These are phyloP conservation scores for Naja naja DNA, from an alignment of 2,113 vertebrate genomes.

Conservation along the genomic window DNA sequence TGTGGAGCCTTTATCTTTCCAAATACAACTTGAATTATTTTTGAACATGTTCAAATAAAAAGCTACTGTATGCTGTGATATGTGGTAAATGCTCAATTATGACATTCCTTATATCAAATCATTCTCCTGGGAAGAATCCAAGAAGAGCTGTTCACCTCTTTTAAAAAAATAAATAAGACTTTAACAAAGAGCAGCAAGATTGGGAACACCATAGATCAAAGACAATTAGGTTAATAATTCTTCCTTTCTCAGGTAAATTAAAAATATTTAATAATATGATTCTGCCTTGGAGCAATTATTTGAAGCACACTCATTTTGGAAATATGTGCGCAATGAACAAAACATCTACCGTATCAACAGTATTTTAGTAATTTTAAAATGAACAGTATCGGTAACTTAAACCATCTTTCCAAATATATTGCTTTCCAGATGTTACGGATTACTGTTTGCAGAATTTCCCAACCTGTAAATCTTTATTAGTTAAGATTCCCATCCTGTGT, in stretches of 20 bases:
- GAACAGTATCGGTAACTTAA: neutral
- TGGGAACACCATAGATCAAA: neutral
- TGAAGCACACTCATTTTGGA: neutral
- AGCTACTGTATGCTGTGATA: conserved; percentile 37
- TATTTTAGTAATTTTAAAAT: neutral
- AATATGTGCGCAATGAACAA: neutral
- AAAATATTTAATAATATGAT: neutral
- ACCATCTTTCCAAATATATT: neutral
- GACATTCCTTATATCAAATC: conserved; percentile 44
- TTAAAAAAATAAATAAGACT: neutral
- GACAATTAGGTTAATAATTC: neutral
- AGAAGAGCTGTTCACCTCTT: neutral
- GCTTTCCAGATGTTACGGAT: neutral
- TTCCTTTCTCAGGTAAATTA: neutral
- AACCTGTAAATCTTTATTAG: neutral
- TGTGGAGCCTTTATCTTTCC: conserved; percentile 66
- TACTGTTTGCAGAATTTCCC: neutral
- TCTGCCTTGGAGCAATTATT: neutral
- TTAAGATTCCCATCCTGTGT: neutral
- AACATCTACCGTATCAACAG: neutral
- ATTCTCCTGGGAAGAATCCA: conserved; percentile 7
- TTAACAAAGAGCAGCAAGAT: neutral
- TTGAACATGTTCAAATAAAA: conserved; percentile 57
- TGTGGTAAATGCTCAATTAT: conserved; percentile 57
- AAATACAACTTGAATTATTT: conserved; percentile 63